These are phyloP conservation scores for Calidris pygmaea DNA, from an alignment of 2,113 vertebrate genomes.

Conservation along the genomic window DNA sequence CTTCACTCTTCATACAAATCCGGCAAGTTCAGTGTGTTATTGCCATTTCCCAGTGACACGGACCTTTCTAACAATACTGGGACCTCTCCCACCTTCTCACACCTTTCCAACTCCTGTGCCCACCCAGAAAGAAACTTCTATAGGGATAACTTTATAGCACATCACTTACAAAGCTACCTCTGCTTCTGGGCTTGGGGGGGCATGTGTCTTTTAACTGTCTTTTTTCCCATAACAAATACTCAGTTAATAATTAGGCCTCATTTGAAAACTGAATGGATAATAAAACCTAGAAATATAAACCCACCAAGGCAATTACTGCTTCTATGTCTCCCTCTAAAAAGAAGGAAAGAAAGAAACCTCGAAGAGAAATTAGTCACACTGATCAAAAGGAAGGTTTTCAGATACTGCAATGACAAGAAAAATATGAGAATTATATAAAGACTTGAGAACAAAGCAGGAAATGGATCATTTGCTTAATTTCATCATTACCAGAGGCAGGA, in stretches of 20 bases:
- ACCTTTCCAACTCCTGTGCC: neutral
- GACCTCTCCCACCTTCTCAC: neutral
- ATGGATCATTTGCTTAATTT: constrained; percentile 28
- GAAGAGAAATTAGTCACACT: neutral
- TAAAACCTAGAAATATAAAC: neutral
- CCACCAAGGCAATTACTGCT: neutral
- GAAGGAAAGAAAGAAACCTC: neutral
- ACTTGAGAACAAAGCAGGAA: neutral
- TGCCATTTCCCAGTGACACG: neutral
- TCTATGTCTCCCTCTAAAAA: neutral
- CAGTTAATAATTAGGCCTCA: neutral
- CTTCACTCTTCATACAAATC: neutral
- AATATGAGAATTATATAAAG: neutral
- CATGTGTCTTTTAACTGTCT: neutral
- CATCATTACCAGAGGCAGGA: constrained; percentile 8
- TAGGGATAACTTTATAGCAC: neutral
- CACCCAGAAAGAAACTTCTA: neutral
- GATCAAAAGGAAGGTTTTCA: neutral
- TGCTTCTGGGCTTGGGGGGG: neutral
- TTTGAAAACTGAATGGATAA: neutral
- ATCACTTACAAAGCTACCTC: neutral
- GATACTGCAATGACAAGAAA: neutral
- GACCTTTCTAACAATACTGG: rapidly evolving
- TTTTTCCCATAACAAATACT: neutral
- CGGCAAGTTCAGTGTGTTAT: rapidly evolving